Conservation (phyloP, 2,797 vertebrate genomes). For the Takifugu rubripes region DNA sequence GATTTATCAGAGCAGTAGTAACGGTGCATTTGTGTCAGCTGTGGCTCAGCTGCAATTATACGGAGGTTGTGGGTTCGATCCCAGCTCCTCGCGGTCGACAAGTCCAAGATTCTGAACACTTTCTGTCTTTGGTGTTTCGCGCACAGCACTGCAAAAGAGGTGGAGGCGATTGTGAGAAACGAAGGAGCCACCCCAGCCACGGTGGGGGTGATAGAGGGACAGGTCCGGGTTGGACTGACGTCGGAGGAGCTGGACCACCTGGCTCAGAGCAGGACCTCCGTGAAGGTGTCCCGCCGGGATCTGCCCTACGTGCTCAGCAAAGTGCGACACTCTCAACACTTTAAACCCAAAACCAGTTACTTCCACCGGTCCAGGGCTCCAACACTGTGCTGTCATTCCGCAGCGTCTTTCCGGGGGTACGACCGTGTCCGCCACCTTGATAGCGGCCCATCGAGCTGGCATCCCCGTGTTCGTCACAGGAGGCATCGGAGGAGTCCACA, state of each 20-base stretch:
- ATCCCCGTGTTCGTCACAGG: conserved; percentile 88
- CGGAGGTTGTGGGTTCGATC: too few relatives aligned
- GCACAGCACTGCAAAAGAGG: conserved; percentile 80
- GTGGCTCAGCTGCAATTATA: too few relatives aligned
- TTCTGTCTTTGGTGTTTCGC: too few relatives aligned
- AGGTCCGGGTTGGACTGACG: conserved; percentile 78
- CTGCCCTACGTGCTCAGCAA: conserved; percentile 83
- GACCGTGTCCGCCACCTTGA: conserved; percentile 89
- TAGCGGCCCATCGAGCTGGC: conserved; percentile 81
- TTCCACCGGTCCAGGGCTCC: background rate
- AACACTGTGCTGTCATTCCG: conserved; percentile 2
- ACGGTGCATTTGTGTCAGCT: too few relatives aligned
- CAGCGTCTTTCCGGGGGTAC: conserved; percentile 87
- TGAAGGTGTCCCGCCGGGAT: conserved; percentile 85
- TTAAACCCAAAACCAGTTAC: background rate
- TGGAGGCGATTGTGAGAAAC: conserved; percentile 79
- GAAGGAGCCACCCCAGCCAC: conserved; percentile 84
- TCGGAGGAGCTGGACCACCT: conserved; percentile 78
- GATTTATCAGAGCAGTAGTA: too few relatives aligned
- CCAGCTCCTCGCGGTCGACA: too few relatives aligned
- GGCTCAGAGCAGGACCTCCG: conserved; percentile 61
- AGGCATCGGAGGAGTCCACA: conserved; percentile 89
- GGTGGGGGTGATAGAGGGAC: conserved; percentile 79
- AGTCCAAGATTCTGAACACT: background rate
- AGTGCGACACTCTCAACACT: conserved; percentile 59